Base-by-base conservation (phyloP, 2,888 invertebrate species). In the Odontothrips loti region DNA sequence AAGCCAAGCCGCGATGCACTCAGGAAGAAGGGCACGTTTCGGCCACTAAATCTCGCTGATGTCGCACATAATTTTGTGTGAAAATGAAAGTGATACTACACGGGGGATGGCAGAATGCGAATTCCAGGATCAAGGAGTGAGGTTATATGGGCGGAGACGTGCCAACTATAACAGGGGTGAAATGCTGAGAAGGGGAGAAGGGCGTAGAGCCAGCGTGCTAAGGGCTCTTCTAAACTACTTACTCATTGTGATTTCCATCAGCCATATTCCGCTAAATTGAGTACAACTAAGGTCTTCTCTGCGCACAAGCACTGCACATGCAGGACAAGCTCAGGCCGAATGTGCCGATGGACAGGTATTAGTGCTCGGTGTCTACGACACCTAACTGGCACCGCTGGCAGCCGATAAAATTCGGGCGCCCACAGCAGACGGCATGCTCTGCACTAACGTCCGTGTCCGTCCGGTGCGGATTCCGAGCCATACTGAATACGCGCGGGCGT, bases 401-500 rank as follows among this genome's bases (percentile, higher is more conserved):
- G 1, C 17, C 8, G 58, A 58, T 17, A 17, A 17, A 6, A 15
- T 15, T 10, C 23, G 23, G 68, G 23, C 23, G 27, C n/a, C 23
- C 27, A 12, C 68, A 27, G 23, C 68, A 12, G 12, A 75, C 68
- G 68, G 68, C 68, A 27, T 75, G 27, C 34, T 43, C 34, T 6
- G 34, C 34, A n/a, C n/a, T n/a, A n/a, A n/a, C n/a, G n/a, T 43
- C 34, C 34, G 34, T 43, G 27, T 75, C 68, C 0, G 9, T 12
- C 68, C 27, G 68, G 23, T 75, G 23, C 68, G 11, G n/a, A 23
- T 10, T 1, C 27, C 68, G 27, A 9, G 23, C 23, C 68, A 27
- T 27, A 75, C 68, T 75, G 68, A 75, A 75, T 27, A 12, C 68
- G 68, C 68, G 68, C 68, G 68, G 68, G 68, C 68, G 68, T 27